These are phyloP conservation scores for Branchinecta lindahli DNA, from an alignment of 1,140 invertebrate genomes.

Conservation along the genomic window DNA sequence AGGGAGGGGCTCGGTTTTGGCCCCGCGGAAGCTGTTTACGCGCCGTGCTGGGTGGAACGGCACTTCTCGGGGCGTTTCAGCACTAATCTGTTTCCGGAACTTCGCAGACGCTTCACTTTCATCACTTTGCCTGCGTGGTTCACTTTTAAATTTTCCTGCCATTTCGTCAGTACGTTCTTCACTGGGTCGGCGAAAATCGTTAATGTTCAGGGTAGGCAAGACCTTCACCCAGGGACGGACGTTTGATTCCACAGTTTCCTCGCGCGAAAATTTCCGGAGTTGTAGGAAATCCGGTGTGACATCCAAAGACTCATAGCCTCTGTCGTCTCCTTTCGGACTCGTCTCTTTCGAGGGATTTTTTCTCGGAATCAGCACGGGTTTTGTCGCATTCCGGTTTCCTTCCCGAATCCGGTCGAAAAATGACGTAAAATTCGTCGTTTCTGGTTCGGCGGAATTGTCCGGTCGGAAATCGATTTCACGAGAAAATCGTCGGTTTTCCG, in stretches of 20 bases:
- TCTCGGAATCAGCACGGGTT: neutral
- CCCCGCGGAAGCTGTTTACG: neutral
- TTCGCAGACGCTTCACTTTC: neutral
- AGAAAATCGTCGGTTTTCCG: neutral
- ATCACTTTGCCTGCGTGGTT: neutral
- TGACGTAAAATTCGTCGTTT: neutral
- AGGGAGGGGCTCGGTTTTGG: neutral
- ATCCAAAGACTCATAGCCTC: slow-evolving; percentile 17
- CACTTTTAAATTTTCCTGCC: too few species aligned
- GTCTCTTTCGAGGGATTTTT: neutral
- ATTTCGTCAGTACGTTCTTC: too few species aligned
- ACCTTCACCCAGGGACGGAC: neutral
- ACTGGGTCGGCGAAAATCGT: neutral
- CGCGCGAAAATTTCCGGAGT: neutral
- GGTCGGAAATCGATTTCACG: neutral
- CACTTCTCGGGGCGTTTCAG: neutral
- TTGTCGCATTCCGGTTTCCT: neutral
- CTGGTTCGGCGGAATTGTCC: neutral
- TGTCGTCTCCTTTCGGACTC: slow-evolving; percentile 12
- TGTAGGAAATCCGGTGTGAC: slow-evolving; percentile 14
- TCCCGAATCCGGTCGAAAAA: slow-evolving; percentile 3
- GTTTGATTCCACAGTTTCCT: neutral
- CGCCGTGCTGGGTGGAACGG: neutral
- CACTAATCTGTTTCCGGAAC: neutral
- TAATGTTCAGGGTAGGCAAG: neutral